Conservation (phyloP, 2,113 vertebrate species). For the Myotis yumanensis region DNA sequence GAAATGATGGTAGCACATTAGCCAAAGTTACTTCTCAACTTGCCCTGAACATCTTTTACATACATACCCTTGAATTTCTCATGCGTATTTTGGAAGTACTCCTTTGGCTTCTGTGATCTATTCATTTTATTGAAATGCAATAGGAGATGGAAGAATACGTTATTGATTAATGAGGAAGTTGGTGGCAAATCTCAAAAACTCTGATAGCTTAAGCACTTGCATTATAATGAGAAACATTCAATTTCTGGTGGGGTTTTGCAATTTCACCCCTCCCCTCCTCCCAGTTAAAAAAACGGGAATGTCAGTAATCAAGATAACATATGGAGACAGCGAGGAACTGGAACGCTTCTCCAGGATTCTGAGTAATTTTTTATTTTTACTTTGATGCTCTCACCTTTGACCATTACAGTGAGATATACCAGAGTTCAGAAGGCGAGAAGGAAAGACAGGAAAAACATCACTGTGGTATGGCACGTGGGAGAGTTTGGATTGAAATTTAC, state of each 20-base stretch:
- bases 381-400: neutral
- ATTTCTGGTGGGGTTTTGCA: neutral
- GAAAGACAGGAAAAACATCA: neutral
- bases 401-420: neutral
- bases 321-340: neutral
- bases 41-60: neutral
- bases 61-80: neutral
- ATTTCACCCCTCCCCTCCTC: neutral
- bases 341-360: neutral
- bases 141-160: neutral
- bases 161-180: neutral
- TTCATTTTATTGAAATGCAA: constrained; percentile 10
- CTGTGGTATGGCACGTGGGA: neutral
- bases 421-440: neutral
- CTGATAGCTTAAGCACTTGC: neutral
- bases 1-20: neutral
- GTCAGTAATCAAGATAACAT: neutral
- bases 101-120: neutral
- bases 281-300: neutral
- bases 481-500: neutral
- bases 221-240: constrained; percentile 23
- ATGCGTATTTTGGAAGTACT: neutral
- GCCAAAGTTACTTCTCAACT: neutral
- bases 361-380: neutral
- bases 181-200: neutral